Evolutionary conservation across 2,113 vertebrate genomes (phyloP), one percentile per base, ranked within the genome.

Genomic region (Chaetodon trifascialis): DNA sequence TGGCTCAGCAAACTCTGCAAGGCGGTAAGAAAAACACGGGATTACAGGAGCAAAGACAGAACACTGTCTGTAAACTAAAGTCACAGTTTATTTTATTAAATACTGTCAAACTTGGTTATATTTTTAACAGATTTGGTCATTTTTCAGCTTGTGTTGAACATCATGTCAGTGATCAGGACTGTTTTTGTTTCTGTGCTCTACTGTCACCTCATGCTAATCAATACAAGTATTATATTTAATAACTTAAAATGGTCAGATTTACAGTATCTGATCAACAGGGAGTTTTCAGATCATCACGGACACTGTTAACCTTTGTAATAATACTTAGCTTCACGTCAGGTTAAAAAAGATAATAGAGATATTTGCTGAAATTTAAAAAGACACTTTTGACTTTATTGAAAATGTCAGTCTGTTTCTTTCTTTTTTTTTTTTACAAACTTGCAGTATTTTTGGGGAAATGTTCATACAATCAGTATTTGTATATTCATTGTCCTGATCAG

Each of bases 1-100:
- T 95, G 90, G 82, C 89, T 70, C 90, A 93, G 86, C 76, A 73
- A 86, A 94, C 93, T 73, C 90, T 96, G 82, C 95, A 96, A 88
- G 89, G 92, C 85, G 95, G 95, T 96, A 91, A 89, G 89, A 46
- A 68, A 78, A 14, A 19, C 17, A 34, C 4, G 2, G 9, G 5
- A 62, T 44, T 36, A 12, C 30, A 34, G 3, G 9, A 15, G 46
- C 14, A 23, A 51, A 60, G 46, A 71, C 23, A 21, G 10, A 47
- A 14, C 51, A 1, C 25, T 42, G 19, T 15, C 21, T 47, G 4
- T 30, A 9, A 7, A 21, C 12, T 38, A 14, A 21, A 2, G 60
- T 34, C 36, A 23, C 42, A 25, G 21, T 5, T 74, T 30, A 3
- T 62, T 38, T 62, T 25, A 42, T 42, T 1, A 65, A 54, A 8